These are phyloP conservation scores for Varanus salvator DNA, from an alignment of 2,113 vertebrate genomes.

Conservation along the genomic window DNA sequence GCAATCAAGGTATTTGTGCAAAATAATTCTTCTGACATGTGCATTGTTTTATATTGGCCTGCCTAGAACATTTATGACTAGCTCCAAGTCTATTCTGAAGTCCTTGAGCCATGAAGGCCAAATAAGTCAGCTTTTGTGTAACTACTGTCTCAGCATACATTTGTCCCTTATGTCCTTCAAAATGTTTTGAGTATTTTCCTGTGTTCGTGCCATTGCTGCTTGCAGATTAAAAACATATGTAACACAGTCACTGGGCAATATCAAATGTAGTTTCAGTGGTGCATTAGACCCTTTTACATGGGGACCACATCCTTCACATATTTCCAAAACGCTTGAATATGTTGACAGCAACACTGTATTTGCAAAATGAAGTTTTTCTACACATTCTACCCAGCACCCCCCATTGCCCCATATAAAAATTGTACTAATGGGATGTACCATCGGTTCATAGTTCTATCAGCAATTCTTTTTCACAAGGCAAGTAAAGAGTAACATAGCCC, in stretches of 20 bases:
- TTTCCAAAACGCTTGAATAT: not conserved
- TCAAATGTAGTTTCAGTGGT: not conserved
- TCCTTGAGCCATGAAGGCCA: not conserved
- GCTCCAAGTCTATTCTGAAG: not conserved
- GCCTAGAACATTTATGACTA: too few species aligned
- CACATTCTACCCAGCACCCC: not conserved
- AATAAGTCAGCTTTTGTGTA: not conserved
- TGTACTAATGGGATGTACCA: not conserved
- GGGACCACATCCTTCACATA: not conserved
- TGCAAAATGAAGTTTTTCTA: not conserved
- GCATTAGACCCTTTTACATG: not conserved
- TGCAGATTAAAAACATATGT: not conserved
- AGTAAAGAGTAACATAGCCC: not conserved
- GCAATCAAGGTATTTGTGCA: not conserved
- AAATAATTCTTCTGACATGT: not conserved
- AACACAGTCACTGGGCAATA: too few species aligned
- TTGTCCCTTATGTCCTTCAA: not conserved
- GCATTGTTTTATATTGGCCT: not conserved
- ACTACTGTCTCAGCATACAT: not conserved
- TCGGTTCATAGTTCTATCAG: not conserved
- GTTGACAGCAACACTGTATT: not conserved
- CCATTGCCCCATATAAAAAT: not conserved
- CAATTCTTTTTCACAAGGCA: not conserved
- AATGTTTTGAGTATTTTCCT: not conserved
- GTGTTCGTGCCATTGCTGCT: not conserved